Base-by-base conservation (phyloP, 1,140 invertebrate species). In the Drosophila punjabiensis region DNA sequence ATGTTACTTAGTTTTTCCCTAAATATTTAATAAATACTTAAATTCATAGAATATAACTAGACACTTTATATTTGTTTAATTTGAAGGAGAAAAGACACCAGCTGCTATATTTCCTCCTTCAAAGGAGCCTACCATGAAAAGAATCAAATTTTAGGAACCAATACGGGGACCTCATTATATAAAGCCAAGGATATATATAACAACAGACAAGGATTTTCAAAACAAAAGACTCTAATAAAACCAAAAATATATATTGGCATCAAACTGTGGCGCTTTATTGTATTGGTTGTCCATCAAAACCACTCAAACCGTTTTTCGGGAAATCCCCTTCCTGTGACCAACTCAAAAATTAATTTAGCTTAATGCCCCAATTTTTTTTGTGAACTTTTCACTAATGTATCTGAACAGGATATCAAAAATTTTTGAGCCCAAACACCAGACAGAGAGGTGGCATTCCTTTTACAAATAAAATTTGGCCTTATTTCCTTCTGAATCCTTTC, bases 301-400 rank as follows among this genome's bases (percentile, higher is more conserved):
- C n/a, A 4, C n/a, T 55, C 18, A 55, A 55, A 14, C 13, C n/a
- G 18, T 35, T 35, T 35, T 55, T 20, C 16, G 32, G 32, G 13
- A 33, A 55, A 16, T 37, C 20, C 28, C 33, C 14, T 37, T 37
- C 20, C 33, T 16, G 14, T 24, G 33, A 56, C 33, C 53, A 56
- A 56, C 33, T 10, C 1, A 37, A 5, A 16, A 24, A 24, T 55
- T 18, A 14, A 33, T 56, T 16, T 56, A 24, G 32, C 14, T 24
- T 16, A 55, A 35, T 35, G 6, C 18, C 52, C 18, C 20, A 48
- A 20, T 10, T 55, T 56, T 56, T 55, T 37, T 14, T 56, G 53
- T 56, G 30, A 53, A 30, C 24, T 30, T 10, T 50, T 35, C 52
- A 37, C 13, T 35, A 37, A 35, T 55, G 53, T 37, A 55, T 55